Conservation (phyloP, 1,140 invertebrate genomes). For the Drosophila lacteicornis region DNA sequence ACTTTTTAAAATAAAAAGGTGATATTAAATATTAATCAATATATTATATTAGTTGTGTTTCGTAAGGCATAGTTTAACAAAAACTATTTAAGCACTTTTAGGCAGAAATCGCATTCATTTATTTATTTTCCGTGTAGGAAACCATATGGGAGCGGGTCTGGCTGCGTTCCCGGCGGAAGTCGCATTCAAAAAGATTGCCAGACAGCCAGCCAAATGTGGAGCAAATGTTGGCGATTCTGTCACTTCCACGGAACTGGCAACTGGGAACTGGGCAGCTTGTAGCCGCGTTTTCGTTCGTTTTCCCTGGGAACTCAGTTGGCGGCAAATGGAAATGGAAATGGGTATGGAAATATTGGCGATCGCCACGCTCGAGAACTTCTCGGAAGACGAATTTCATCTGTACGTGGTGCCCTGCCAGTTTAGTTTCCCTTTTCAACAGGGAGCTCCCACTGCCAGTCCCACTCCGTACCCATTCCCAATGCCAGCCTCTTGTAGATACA, state of each 20-base stretch:
- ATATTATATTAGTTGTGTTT: too few relatives aligned
- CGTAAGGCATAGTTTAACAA: background rate
- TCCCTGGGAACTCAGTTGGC: slow-evolving; percentile 70
- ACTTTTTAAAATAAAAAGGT: too few relatives aligned
- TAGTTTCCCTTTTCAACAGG: slow-evolving; percentile 28
- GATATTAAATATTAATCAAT: too few relatives aligned
- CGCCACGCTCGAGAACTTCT: slow-evolving; percentile 58
- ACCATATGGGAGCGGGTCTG: slow-evolving; percentile 8
- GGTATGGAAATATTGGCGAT: slow-evolving; percentile 71
- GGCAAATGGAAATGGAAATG: slow-evolving; percentile 55
- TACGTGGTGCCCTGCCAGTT: slow-evolving; percentile 45
- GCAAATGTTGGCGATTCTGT: slow-evolving; percentile 50
- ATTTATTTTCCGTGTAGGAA: slow-evolving; percentile 6
- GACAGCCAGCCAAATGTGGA: slow-evolving; percentile 62
- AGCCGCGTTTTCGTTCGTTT: slow-evolving; percentile 41
- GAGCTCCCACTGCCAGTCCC: slow-evolving; percentile 13
- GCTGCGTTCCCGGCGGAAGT: slow-evolving; percentile 58
- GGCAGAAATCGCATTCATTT: background rate
- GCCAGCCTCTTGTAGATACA: slow-evolving; percentile 50
- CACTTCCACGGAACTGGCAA: slow-evolving; percentile 53
- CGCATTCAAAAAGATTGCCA: slow-evolving; percentile 22
- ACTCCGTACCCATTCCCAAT: slow-evolving; percentile 14
- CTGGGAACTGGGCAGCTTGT: slow-evolving; percentile 40
- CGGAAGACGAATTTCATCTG: slow-evolving; percentile 63
- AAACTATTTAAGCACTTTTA: background rate